Evolutionary conservation across 2,797 vertebrate genomes (phyloP), one percentile per base, ranked within the genome.

Genomic region (Echeneis naucrates): DNA sequence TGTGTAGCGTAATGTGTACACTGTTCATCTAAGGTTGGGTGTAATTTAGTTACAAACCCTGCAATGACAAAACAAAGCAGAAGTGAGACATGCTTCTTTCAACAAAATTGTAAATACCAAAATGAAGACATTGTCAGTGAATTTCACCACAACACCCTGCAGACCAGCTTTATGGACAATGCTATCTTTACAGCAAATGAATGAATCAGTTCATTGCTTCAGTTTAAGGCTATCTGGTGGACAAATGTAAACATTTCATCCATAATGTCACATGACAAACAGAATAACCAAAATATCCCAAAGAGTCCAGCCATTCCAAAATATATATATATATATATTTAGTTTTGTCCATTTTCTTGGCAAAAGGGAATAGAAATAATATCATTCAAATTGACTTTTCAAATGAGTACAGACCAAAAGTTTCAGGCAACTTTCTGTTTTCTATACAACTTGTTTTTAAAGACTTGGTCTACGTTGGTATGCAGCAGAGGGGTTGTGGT

Each of bases 151-250:
- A n/a, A n/a, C n/a, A n/a, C n/a, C n/a, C n/a, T n/a, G n/a, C n/a
- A n/a, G n/a, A n/a, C n/a, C n/a, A n/a, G n/a, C n/a, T n/a, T n/a
- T n/a, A n/a, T n/a, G n/a, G n/a, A n/a, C n/a, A n/a, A n/a, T n/a
- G n/a, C n/a, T n/a, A n/a, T n/a, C n/a, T n/a, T n/a, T n/a, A n/a
- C n/a, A n/a, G n/a, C n/a, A n/a, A n/a, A n/a, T n/a, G n/a, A n/a
- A n/a, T n/a, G n/a, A n/a, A n/a, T n/a, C n/a, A 47, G 37, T 54
- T 80, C 60, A 60, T 55, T 55, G 14, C 26, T 55, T 56, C 30
- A 56, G 8, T 64, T 70, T 59, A 42, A 59, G 21, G 14, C 38
- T 56, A 53, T 59, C 78, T 57, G 48, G 53, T 59, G 56, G 50
- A 53, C 4, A 63, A 54, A 61, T 44, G 13, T 42, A 50, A 65